phyloP scores from a whole-genome alignment of 1,140 invertebrate species.

The Ctenoplectra terminalis region DNA sequence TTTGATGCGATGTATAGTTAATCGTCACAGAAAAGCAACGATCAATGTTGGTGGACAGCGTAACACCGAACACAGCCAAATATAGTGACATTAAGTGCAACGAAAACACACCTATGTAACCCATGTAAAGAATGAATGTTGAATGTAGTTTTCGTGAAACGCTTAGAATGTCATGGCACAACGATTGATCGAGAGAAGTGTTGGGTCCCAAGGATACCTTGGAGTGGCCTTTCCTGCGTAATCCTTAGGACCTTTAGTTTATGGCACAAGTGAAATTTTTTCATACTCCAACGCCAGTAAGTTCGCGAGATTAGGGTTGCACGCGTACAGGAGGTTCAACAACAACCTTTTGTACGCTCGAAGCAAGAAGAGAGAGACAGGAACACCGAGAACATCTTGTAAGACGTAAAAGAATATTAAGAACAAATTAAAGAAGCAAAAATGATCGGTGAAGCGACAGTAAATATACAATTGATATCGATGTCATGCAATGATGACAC shows the following conservation, averaged over 20 bases:
- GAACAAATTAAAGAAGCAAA: slow-evolving; percentile 50
- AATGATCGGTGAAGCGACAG: slow-evolving; percentile 71
- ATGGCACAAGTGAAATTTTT: too few species aligned
- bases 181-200: slow-evolving; percentile 43
- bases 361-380: slow-evolving; percentile 19
- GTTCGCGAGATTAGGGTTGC: too few species aligned
- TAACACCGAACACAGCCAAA: slow-evolving; percentile 73
- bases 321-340: too few species aligned
- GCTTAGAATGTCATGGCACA: slow-evolving; percentile 30
- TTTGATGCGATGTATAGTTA: background rate
- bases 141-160: slow-evolving; percentile 30
- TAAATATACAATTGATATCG: slow-evolving; percentile 65
- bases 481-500: slow-evolving; percentile 61
- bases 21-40: slow-evolving; percentile 40
- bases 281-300: too few species aligned
- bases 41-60: slow-evolving; percentile 57
- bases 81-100: slow-evolving; percentile 73
- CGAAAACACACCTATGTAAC: slow-evolving; percentile 64
- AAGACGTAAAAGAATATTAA: slow-evolving; percentile 54
- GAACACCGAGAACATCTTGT: slow-evolving; percentile 62
- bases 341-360: too few species aligned
- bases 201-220: too few species aligned
- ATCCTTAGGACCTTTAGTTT: too few species aligned
- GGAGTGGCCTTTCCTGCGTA: too few species aligned
- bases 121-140: slow-evolving; percentile 52